A percentile compares a stretch with the other conserved stretches of the same genome.
phyloP scores from a whole-genome alignment of 2,888 invertebrate genomes.

The Danaus chrysippus region DNA sequence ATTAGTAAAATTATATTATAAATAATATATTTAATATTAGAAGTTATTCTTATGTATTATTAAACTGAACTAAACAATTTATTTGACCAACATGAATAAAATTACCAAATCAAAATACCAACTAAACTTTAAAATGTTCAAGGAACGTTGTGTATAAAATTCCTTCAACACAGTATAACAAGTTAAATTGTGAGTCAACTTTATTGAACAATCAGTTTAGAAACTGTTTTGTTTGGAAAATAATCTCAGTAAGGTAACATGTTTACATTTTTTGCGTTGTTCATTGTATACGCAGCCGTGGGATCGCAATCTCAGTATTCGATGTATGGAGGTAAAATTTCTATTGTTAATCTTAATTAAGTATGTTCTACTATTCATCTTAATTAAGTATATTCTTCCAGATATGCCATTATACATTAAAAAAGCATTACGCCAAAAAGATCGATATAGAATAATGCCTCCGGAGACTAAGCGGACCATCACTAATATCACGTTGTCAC shows the following conservation, averaged over 20 bases:
- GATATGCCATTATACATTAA: conserved; percentile 29
- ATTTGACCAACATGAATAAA: no score
- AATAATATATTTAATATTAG: no score
- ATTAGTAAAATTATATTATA: no score
- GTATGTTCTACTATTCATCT: conserved; percentile 3
- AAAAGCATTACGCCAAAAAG: conserved; percentile 37
- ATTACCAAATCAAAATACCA: no score
- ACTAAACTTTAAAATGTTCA: no score
- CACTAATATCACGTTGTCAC: conserved; percentile 45
- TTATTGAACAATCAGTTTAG: no score
- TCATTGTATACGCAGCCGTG: conserved; percentile 34
- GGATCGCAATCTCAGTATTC: conserved; percentile 37
- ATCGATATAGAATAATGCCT: conserved; percentile 33
- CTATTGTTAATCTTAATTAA: neutral
- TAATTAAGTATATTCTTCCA: conserved; percentile 17
- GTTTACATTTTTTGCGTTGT: conserved; percentile 39
- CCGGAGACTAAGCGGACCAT: conserved; percentile 44
- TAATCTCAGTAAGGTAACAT: conserved; percentile 30
- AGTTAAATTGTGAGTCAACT: no score
- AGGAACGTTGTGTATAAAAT: no score
- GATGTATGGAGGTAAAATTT: conserved; percentile 24
- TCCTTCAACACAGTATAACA: no score
- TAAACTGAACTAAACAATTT: no score
- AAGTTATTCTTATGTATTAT: no score
- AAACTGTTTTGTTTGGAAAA: no score